Evolutionary conservation across 2,888 invertebrate species (phyloP), one percentile per base, ranked within the genome.

Genomic region (Emesis castigata): DNA sequence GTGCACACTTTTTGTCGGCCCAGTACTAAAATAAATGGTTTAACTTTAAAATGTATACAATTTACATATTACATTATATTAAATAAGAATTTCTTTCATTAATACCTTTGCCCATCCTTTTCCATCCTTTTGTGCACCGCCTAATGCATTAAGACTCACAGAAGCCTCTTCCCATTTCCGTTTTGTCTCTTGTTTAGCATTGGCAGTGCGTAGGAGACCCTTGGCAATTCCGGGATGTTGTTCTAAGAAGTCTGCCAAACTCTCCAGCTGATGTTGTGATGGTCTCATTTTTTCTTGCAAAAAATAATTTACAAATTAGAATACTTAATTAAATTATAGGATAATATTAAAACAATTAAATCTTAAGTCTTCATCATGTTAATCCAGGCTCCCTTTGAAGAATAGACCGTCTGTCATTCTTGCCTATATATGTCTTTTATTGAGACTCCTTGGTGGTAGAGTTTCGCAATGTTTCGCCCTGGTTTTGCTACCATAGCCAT

Each of bases 101-200:
- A 18, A 16, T 44, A 69, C 69, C 34, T 69, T 69, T 14, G 58
- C 69, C 69, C 69, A 69, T 18, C 31, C 69, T 69, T 56, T 22
- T 0, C 69, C 69, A 69, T 78, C 73, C 71, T 81, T 81, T 11
- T 64, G 69, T 6, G 48, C 68, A 53, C 81, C 81, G n/a, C 73
- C 81, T 18, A 77, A 6, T 4, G 75, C 66, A 65, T 78, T 78
- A 6, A 75, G n/a, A 14, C n/a, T 16, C 2, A n/a, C 4, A 2
- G 68, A 20, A 18, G 69, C 11, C 11, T 29, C 56, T 4, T 44
- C 26, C 62, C 69, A 74, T 61, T 74, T 74, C 18, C 29, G 61
- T 44, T 74, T 74, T 8, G 74, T 69, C 4, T 34, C 44, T 0
- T 18, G 14, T 14, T 74, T 74, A 3, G 29, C 74, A 18, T 61